These are phyloP conservation scores for Macrostomum lignano DNA, from an alignment of 1,140 invertebrate species.

Conservation along the genomic window DNA sequence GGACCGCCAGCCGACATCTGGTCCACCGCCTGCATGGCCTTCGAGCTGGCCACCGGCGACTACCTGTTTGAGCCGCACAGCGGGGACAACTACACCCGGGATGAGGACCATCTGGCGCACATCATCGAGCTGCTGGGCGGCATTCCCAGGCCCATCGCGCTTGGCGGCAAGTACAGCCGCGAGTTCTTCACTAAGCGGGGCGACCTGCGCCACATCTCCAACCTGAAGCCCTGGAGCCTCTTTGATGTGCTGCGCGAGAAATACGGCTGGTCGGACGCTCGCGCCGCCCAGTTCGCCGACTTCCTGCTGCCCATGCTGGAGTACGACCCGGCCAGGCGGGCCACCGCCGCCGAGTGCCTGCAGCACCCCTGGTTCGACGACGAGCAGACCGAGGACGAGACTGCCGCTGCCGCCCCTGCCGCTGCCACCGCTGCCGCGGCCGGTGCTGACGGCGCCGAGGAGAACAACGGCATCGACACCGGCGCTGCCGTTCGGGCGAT, in stretches of 20 bases:
- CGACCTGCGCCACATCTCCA: conserved; percentile 8
- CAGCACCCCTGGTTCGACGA: conserved; percentile 46
- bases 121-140: conserved; percentile 84
- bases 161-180: conserved; percentile 60
- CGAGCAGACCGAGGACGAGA: background rate
- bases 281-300: conserved; percentile 58
- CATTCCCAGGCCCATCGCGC: conserved; percentile 61
- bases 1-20: conserved; percentile 80
- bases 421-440: too few species aligned
- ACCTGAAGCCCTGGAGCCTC: conserved; percentile 68
- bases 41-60: conserved; percentile 89
- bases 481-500: too few species aligned
- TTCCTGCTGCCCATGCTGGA: conserved; percentile 77
- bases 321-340: conserved; percentile 59
- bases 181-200: conserved; percentile 74
- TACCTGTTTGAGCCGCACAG: conserved; percentile 94
- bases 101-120: conserved; percentile 92
- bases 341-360: conserved; percentile 67
- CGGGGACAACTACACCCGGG: conserved; percentile 42
- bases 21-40: conserved; percentile 96
- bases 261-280: conserved; percentile 56
- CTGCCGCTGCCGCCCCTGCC: too few species aligned
- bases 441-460: too few species aligned
- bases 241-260: conserved; percentile 72
- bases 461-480: too few species aligned